Base-by-base conservation (phyloP, 2,888 invertebrate genomes). In the Drosophila putrida region DNA sequence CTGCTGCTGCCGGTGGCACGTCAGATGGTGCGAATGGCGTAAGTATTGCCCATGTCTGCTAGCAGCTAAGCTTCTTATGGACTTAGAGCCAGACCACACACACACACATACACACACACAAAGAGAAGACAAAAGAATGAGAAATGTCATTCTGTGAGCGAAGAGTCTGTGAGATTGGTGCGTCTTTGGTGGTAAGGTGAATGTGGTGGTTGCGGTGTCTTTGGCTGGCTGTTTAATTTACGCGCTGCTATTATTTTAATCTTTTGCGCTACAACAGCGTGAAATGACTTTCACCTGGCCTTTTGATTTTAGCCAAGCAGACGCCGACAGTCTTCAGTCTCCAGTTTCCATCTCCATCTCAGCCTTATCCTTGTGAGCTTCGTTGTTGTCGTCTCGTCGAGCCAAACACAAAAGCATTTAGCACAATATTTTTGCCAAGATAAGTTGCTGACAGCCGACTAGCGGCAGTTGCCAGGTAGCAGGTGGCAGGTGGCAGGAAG, bases 201-300 rank as follows among this genome's bases (percentile, higher is more conserved):
- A 4, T 44, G 28, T 6, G 46, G 28, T 28, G 44, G n/a, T 36
- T 49, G 15, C 15, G 47, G 47, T 33, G 31, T 15, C 47, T 55
- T 47, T 51, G 36, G 39, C 67, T 72, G 73, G 63, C 78, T 79
- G 89, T 83, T 86, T 90, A 88, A 88, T 88, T 88, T 88, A 90
- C 90, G 90, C 87, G 87, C 82, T 83, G 90, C 87, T 86, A 86
- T 88, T 88, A 90, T 88, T 88, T 88, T 88, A 90, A 90, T 89
- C 90, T 88, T 88, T 88, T 88, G 85, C 86, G 89, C 85, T 77
- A 85, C 82, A 85, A 76, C 88, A 90, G 89, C 87, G 90, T 88
- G 88, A 89, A 87, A 87, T 89, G 90, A 87, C 87, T 87, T 87
- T 89, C 90, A 83, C 86, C 86, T 89, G 88, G 82, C 86, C 82